Conservation (phyloP, 2,797 vertebrate genomes). For the Sternarchorhynchus goeldii region DNA sequence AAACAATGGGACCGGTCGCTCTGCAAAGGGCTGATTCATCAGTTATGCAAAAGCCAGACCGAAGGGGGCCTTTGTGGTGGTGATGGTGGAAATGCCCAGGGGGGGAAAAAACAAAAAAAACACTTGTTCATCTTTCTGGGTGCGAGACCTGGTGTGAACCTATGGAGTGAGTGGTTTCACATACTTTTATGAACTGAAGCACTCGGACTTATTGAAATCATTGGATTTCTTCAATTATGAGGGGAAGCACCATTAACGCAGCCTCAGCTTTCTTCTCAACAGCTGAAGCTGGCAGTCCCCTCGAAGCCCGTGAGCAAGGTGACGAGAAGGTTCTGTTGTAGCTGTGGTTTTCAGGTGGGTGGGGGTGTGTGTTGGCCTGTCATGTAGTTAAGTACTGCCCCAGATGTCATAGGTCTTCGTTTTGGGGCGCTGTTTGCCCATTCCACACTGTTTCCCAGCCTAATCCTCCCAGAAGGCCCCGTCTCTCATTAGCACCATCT, state of each 20-base stretch:
- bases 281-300: background rate
- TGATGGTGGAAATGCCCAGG: conserved; percentile 19
- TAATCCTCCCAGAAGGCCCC: conserved; percentile 47
- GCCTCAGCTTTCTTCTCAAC: conserved; percentile 10
- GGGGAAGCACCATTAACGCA: conserved; percentile 4
- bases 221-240: too few species aligned
- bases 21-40: conserved; percentile 22
- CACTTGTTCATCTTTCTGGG: conserved; percentile 9
- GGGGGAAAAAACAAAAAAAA: background rate
- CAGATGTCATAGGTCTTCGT: conserved; percentile 2
- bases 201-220: too few species aligned
- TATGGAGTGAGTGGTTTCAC: conserved; percentile 32
- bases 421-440: conserved; percentile 35
- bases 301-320: background rate
- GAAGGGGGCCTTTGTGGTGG: conserved; percentile 34
- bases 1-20: conserved; percentile 42
- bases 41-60: conserved; percentile 19
- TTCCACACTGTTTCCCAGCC: conserved; percentile 38
- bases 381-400: conserved; percentile 13
- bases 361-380: background rate
- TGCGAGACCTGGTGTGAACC: conserved; percentile 20
- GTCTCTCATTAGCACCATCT: conserved; percentile 63
- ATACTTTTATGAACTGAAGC: background rate
- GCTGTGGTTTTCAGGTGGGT: background rate
- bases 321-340: conserved; percentile 4